These are phyloP conservation scores for Acleris cristana DNA, from an alignment of 2,888 invertebrate species.

Conservation along the genomic window DNA sequence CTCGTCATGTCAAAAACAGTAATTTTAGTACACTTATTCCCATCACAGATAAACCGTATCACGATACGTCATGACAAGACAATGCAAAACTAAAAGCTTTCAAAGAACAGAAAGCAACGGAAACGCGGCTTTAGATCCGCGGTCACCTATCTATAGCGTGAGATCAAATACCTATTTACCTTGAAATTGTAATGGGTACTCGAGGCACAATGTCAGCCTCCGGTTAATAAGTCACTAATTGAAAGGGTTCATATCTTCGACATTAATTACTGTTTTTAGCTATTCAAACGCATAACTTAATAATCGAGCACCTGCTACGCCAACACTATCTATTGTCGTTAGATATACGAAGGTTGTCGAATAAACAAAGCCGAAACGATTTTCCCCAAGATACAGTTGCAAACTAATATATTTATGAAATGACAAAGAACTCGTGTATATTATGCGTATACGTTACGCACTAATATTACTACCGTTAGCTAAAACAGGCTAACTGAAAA, in stretches of 20 bases:
- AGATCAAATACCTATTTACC: conserved; percentile 67
- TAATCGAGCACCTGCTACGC: conserved; percentile 45
- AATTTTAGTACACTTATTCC: background rate
- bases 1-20: too few species aligned
- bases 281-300: conserved; percentile 42
- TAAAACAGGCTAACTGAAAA: background rate
- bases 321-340: conserved; percentile 24
- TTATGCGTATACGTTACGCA: background rate
- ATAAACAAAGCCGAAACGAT: conserved; percentile 52
- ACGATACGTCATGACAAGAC: background rate
- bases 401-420: conserved; percentile 38
- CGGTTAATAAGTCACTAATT: conserved; percentile 41
- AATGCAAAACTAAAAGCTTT: background rate
- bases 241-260: conserved; percentile 42
- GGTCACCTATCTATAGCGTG: conserved; percentile 60
- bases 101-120: conserved; percentile 44
- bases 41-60: background rate
- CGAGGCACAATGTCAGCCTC: conserved; percentile 44
- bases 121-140: conserved; percentile 54
- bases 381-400: conserved; percentile 42
- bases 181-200: conserved; percentile 55
- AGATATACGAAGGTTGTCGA: conserved; percentile 41
- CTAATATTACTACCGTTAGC: background rate
- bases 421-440: background rate
- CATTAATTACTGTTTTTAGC: conserved; percentile 53